Evolutionary conservation across 53 echinoderm and acorn worm species (phyloP), one percentile per base, ranked within the genome.

Genomic region (Temnopleurus reevesii): DNA sequence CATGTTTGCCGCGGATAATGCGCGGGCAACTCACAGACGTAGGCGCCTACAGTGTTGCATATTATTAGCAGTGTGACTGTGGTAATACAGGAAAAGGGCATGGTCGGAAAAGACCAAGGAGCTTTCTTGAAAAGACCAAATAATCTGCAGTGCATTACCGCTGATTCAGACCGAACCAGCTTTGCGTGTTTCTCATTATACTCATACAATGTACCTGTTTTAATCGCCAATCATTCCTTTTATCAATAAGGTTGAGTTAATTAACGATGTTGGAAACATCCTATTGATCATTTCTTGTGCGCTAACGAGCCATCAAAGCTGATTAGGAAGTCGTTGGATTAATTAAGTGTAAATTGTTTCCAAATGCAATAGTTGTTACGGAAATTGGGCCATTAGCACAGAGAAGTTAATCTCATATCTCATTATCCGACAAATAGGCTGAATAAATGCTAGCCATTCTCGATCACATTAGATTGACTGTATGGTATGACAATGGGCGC

Each of bases 311-410:
- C 35, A 18, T 35, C 35, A 4, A n/a, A n/a, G n/a, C 46, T 13
- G 80, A 80, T 80, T 47, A 80, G 29, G 17, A 29, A 10, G 44
- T 77, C 46, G 53, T 53, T 53, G 26, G 19, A 77, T 45, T 33
- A 1, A 15, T 1, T 34, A 64, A 15, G 71, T 71, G 71, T 36
- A 38, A 41, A 71, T 38, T 71, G 71, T 41, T 71, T 71, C 71
- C 38, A 23, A 21, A n/a, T 71, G 15, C 9, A 12, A 49, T 36
- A 8, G 38, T 31, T 41, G n/a, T 3, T 28, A 49, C 49, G 80
- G 80, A 47, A 80, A 80, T 15, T 8, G 51, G 46, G 71, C 41
- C 71, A 15, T 71, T 38, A 71, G 71, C 41, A n/a, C 71, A 25
- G n/a, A n/a, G n/a, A n/a, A n/a, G n/a, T n/a, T n/a, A n/a, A n/a